Evolutionary conservation across 1,140 invertebrate species (phyloP), one percentile per base, ranked within the genome.

Genomic region (Eufriesea mexicana): DNA sequence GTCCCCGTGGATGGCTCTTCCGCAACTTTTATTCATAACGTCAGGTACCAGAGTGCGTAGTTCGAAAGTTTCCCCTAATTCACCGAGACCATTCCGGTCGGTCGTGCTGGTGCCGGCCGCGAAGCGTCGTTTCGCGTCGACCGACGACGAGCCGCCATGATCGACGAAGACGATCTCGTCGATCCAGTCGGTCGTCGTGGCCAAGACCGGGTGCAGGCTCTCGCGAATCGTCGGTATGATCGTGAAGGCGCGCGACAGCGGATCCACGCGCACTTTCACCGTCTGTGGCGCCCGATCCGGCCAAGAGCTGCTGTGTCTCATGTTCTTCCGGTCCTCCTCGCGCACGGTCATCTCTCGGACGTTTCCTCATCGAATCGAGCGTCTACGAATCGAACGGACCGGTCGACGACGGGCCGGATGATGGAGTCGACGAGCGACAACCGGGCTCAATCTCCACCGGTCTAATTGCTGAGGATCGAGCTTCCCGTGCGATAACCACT

Each of bases 221-320:
- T 85, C 85, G 74, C 77, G 86, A 12, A 83, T 78, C 74, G 88
- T 85, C 45, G 91, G 90, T n/a, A 90, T 89, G 64, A 92, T 92
- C 18, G 90, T 91, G 57, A 91, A 92, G 35, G 91, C 90, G 54
- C 91, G 86, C 57, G 91, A 91, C 54, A 89, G 59, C 7, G 90
- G 89, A 84, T 92, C 88, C 16, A 92, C 79, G 49, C 90, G 87
- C 74, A 92, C 85, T 84, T 90, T 91, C 54, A 92, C 89, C 25
- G 90, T 89, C 47, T 84, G 80, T 42, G 87, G 74, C 10, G 85
- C 77, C 64, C 90, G 84, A 59, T 89, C 86, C 54, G 91, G 91
- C 91, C 91, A 92, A 12, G 91, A 92, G 72, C 74, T 91, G 79
- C 91, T 92, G 71, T 92, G 91, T 71, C 77, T 92, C 90, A 92